Evolutionary conservation across 2,888 invertebrate species (phyloP).

Genomic region (Melinaea menophilus): DNA sequence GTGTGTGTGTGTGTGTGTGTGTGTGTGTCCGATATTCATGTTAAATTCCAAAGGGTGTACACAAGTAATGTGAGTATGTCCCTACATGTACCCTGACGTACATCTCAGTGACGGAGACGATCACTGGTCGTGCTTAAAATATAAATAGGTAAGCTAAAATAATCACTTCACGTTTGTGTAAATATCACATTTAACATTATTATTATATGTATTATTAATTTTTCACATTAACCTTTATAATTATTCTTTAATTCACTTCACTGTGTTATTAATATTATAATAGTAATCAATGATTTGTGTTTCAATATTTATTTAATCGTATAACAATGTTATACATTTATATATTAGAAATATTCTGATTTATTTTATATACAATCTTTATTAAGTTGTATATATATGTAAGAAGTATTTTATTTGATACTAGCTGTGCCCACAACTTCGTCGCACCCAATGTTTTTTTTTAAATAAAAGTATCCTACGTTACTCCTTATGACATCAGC

Average conservation of each 20-base stretch:
- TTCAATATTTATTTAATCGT: no score
- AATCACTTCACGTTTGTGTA: constrained; percentile 24
- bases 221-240: neutral
- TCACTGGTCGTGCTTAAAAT: constrained; percentile 27
- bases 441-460: no score
- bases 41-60: constrained; percentile 3
- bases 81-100: constrained; percentile 8
- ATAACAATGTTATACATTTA: no score
- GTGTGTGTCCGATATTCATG: neutral
- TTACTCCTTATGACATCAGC: no score
- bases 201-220: neutral
- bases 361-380: no score
- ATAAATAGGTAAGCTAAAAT: constrained; percentile 32
- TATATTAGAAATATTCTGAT: no score
- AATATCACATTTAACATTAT: constrained; percentile 8
- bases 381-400: no score
- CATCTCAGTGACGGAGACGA: constrained; percentile 16
- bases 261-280: neutral
- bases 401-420: no score
- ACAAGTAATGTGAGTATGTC: constrained; percentile 1
- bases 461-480: no score
- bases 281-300: neutral
- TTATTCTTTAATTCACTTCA: neutral
- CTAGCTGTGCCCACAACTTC: no score
- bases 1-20: neutral